Percentiles rank a stretch among this genome's conserved stretches.
These are phyloP conservation scores for Enchytraeus crypticus DNA, from an alignment of 2,888 invertebrate species.

Conservation along the genomic window DNA sequence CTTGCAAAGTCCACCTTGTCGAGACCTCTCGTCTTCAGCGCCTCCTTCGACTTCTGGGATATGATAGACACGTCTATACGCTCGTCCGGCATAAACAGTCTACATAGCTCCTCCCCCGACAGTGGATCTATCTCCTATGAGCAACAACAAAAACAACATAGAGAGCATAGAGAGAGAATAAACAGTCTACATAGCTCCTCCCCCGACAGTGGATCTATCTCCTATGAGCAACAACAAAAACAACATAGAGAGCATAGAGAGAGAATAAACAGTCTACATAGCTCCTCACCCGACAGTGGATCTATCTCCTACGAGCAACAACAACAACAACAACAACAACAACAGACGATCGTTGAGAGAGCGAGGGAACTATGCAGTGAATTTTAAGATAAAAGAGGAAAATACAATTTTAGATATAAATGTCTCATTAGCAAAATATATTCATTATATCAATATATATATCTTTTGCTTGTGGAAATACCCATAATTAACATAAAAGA, in stretches of 20 bases:
- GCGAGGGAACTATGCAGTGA: background rate
- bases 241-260: background rate
- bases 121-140: slow-evolving; percentile 87
- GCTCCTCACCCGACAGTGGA: slow-evolving; percentile 83
- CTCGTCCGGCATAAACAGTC: slow-evolving; percentile 79
- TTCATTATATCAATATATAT: too few relatives aligned
- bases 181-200: slow-evolving; percentile 87
- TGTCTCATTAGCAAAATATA: too few relatives aligned
- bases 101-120: slow-evolving; percentile 85
- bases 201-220: slow-evolving; percentile 90
- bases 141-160: background rate
- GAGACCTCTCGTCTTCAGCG: slow-evolving; percentile 5
- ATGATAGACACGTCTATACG: slow-evolving; percentile 43
- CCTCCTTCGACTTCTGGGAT: slow-evolving; percentile 37
- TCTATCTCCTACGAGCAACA: slow-evolving; percentile 73
- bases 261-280: slow-evolving; percentile 71
- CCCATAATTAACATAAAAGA: too few relatives aligned
- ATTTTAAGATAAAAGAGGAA: background rate
- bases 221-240: slow-evolving; percentile 57
- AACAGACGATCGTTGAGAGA: background rate
- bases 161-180: slow-evolving; percentile 16
- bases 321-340: too few relatives aligned
- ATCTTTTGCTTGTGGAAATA: too few relatives aligned
- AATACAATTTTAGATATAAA: too few relatives aligned
- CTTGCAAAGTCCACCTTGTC: background rate